Evolutionary conservation across 2,888 invertebrate genomes (phyloP).

Genomic region (Seladonia tumulorum): DNA sequence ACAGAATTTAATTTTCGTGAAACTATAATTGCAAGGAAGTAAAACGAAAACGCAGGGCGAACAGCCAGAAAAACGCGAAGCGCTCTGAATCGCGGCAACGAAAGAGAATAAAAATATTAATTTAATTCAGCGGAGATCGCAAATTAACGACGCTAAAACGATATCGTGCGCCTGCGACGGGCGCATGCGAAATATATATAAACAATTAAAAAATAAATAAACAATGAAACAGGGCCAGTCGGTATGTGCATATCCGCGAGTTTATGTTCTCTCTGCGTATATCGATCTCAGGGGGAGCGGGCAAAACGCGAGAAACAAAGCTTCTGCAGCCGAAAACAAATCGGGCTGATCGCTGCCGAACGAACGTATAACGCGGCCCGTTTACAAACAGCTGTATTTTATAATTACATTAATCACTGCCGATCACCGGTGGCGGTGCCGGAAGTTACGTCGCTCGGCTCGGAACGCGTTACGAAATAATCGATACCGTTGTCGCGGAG

Average conservation of each 20-base stretch:
- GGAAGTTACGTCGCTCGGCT: slow-evolving; percentile 20
- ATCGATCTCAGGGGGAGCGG: not conserved
- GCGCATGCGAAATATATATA: not conserved
- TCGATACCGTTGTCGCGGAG: slow-evolving; percentile 43
- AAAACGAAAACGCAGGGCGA: not conserved
- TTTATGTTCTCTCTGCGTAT: not conserved
- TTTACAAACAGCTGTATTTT: slow-evolving; percentile 30
- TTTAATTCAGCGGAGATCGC: not conserved
- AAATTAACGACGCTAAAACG: not conserved
- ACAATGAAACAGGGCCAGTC: not conserved
- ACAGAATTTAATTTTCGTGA: not conserved
- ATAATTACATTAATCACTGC: slow-evolving; percentile 54
- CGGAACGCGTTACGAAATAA: slow-evolving; percentile 46
- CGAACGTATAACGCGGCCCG: slow-evolving; percentile 2
- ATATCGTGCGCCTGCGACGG: not conserved
- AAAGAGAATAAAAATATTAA: not conserved
- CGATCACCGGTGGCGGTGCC: not conserved
- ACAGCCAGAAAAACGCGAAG: not conserved
- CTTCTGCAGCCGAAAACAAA: not conserved
- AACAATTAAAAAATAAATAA: not conserved
- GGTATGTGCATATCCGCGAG: not conserved
- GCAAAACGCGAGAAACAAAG: not conserved
- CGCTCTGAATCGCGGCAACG: not conserved
- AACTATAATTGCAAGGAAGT: not conserved
- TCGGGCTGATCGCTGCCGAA: not conserved